Base-by-base conservation (phyloP, 2,113 vertebrate species). In the Grammomys surdaster region DNA sequence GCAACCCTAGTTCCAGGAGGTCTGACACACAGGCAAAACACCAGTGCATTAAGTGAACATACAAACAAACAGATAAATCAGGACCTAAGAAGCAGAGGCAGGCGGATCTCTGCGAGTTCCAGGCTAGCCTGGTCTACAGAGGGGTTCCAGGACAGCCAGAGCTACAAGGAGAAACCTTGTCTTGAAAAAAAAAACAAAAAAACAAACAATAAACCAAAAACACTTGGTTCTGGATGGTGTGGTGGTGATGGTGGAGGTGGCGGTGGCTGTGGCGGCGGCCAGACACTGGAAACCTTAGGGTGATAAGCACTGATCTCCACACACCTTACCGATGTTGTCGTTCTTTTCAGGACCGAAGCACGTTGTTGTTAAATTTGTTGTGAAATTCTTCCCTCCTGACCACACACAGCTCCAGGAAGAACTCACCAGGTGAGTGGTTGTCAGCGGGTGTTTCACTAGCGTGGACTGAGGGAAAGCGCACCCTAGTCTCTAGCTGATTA, bases 381-480 rank as follows among this genome's bases (percentile, higher is more conserved):
- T 99, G 98, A 99, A 99, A 98, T 99, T 99, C 98, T 99, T 99
- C 94, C 99, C 99, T 48, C 99, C 99, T 3, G 99, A 99, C 97
- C 99, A 99, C 0, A 98, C 99, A 76, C 99, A 99, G 96, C 99
- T 99, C n/a, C 98, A 99, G 98, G 99, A 99, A 96, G 99, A 99
- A 93, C 98, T 99, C 95, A 99, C 99, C 90, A 99, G 99, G 99
- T 99, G 96, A 98, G 98, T 98, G 94, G 80, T 90, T 88, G 65
- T 17, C 31, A 5, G 36, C 4, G 17, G 76, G 16, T 58, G 0
- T n/a, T 90, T n/a, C 48, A 36, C 58, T 72, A 1, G 26, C 28
- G 63, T 26, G 40, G 58, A 3, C 28, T 2, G 5, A 69, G 67
- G 65, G 72, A 58, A 58, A 70, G 54, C 19, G 3, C 72, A 65